These are phyloP conservation scores for Pampusana beccarii DNA, from an alignment of 2,113 vertebrate species.

Conservation along the genomic window DNA sequence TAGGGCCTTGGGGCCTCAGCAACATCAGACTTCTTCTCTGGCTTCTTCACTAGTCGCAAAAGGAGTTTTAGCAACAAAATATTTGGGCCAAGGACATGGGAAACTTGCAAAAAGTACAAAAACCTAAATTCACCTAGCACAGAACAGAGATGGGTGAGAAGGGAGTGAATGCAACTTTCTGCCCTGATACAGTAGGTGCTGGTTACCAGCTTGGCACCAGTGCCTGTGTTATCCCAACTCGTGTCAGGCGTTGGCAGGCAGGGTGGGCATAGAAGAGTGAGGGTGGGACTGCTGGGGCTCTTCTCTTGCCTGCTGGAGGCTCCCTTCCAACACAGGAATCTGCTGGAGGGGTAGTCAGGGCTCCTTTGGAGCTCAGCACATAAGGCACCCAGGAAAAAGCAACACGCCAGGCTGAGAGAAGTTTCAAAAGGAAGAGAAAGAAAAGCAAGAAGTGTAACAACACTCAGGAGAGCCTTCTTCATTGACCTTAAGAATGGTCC, in stretches of 20 bases:
- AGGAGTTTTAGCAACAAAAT: not conserved
- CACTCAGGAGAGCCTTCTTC: not conserved
- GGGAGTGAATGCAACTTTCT: not conserved
- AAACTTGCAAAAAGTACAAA: not conserved
- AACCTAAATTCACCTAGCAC: not conserved
- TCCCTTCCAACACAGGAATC: not conserved
- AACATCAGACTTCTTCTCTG: not conserved
- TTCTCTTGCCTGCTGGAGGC: not conserved
- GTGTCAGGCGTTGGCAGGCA: not conserved
- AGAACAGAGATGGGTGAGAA: not conserved
- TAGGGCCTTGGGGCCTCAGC: not conserved
- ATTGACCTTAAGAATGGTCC: not conserved
- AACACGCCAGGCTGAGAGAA: not conserved
- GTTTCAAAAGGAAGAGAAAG: not conserved
- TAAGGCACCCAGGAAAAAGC: not conserved
- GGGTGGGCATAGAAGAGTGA: not conserved
- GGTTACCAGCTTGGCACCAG: not conserved
- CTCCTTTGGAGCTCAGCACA: not conserved
- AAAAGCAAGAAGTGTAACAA: not conserved
- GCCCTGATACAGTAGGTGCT: not conserved
- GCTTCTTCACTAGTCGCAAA: not conserved
- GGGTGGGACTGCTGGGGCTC: not conserved
- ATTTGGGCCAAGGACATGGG: not conserved
- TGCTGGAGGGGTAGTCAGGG: not conserved
- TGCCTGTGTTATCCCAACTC: not conserved